phyloP scores from a whole-genome alignment of 2,888 invertebrate species.

The Cosmopolites sordidus region DNA sequence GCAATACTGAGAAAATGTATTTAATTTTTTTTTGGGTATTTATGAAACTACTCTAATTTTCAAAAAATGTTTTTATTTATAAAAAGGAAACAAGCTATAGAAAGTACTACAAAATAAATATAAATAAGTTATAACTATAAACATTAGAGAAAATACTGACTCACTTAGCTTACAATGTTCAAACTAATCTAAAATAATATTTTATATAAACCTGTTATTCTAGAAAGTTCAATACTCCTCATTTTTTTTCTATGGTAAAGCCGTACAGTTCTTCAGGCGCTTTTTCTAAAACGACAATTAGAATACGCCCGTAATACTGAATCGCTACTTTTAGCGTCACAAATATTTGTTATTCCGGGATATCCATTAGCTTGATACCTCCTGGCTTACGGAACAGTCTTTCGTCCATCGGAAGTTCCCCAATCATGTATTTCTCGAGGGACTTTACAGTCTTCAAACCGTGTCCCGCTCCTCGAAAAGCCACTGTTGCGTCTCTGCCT shows the following conservation, averaged over 20 bases:
- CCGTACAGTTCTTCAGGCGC: too few relatives aligned
- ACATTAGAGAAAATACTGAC: background rate
- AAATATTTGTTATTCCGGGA: conserved; percentile 49
- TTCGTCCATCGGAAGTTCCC: conserved; percentile 68
- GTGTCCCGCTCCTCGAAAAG: conserved; percentile 78
- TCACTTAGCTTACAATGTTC: too few relatives aligned
- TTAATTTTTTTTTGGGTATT: too few relatives aligned
- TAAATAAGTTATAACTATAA: background rate
- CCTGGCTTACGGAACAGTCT: conserved; percentile 59
- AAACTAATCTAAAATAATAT: too few relatives aligned
- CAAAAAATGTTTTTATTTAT: too few relatives aligned
- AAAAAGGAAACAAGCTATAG: too few relatives aligned
- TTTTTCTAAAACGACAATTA: too few relatives aligned
- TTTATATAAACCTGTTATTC: too few relatives aligned
- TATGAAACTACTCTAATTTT: too few relatives aligned
- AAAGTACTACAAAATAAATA: background rate
- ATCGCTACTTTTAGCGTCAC: background rate
- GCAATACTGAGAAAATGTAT: too few relatives aligned
- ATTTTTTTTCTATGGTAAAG: too few relatives aligned
- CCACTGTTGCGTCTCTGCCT: conserved; percentile 77
- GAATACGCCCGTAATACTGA: background rate
- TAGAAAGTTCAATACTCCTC: too few relatives aligned
- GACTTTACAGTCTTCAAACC: conserved; percentile 60
- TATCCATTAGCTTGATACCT: conserved; percentile 56
- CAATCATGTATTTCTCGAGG: conserved; percentile 68